These are phyloP conservation scores for Matsumyia berberina DNA, from an alignment of 2,888 invertebrate genomes.

Conservation along the genomic window DNA sequence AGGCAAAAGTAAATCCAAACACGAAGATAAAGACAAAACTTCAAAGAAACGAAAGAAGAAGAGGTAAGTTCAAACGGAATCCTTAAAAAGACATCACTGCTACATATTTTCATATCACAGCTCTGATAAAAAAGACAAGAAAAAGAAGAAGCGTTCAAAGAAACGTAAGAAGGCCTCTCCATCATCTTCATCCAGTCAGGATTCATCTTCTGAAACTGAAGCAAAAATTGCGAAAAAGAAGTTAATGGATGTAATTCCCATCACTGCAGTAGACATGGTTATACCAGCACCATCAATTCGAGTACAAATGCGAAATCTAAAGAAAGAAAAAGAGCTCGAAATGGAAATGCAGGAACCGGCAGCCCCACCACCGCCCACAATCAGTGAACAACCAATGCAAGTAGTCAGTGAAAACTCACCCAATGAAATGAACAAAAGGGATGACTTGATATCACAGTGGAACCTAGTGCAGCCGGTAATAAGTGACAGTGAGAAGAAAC, in stretches of 20 bases:
- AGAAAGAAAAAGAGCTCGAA: slow-evolving; percentile 82
- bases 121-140: slow-evolving; percentile 84
- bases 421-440: slow-evolving; percentile 82
- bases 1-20: slow-evolving; percentile 84
- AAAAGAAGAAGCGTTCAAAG: slow-evolving; percentile 85
- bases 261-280: slow-evolving; percentile 45
- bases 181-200: slow-evolving; percentile 78
- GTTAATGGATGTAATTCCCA: slow-evolving; percentile 39
- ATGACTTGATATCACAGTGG: slow-evolving; percentile 86
- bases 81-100: slow-evolving; percentile 72
- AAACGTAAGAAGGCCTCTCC: slow-evolving; percentile 83
- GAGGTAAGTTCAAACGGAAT: slow-evolving; percentile 81
- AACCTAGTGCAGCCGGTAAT: slow-evolving; percentile 86
- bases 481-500: slow-evolving; percentile 86
- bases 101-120: slow-evolving; percentile 64
- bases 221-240: slow-evolving; percentile 56
- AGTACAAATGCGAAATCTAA: slow-evolving; percentile 88
- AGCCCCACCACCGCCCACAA: slow-evolving; percentile 80
- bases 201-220: slow-evolving; percentile 80
- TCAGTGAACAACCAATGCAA: slow-evolving; percentile 83
- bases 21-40: slow-evolving; percentile 84
- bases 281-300: slow-evolving; percentile 86
- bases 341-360: slow-evolving; percentile 80
- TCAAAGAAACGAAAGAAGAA: slow-evolving; percentile 86
- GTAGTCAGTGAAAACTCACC: slow-evolving; percentile 78